Conservation (phyloP, 1,140 invertebrate genomes). For the Micrasema longulum region DNA sequence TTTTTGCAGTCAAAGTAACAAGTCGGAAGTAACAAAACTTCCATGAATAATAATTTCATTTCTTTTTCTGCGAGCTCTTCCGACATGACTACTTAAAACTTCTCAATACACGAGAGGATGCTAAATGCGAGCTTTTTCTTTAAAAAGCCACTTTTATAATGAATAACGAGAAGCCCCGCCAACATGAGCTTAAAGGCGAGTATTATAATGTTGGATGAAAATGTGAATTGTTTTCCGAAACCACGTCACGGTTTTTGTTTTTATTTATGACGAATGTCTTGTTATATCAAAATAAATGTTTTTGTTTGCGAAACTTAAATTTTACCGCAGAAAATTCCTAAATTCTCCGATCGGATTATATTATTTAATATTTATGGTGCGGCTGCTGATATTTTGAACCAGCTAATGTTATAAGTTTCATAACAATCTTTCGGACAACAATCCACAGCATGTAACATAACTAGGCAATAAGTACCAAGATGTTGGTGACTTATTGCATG, state of each 20-base stretch:
- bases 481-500: too few species aligned
- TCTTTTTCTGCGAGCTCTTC: slow-evolving; percentile 12
- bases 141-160: slow-evolving; percentile 6
- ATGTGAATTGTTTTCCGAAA: slow-evolving; percentile 8
- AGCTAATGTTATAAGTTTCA: too few species aligned
- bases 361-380: too few species aligned
- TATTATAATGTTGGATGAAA: not conserved
- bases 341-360: too few species aligned
- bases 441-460: too few species aligned
- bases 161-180: slow-evolving; percentile 12
- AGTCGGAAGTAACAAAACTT: slow-evolving; percentile 2
- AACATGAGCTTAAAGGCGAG: not conserved
- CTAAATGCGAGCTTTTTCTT: slow-evolving; percentile 10
- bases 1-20: slow-evolving; percentile 18
- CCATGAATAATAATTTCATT: slow-evolving; percentile 35
- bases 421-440: too few species aligned
- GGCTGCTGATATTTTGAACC: too few species aligned
- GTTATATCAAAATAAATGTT: too few species aligned
- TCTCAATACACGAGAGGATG: slow-evolving; percentile 24
- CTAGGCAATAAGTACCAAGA: too few species aligned
- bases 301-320: too few species aligned
- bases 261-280: too few species aligned
- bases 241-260: not conserved
- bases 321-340: too few species aligned
- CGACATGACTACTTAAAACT: slow-evolving; percentile 20